These are phyloP conservation scores for Oostethus manadensis DNA, from an alignment of 2,113 vertebrate genomes.

Conservation along the genomic window DNA sequence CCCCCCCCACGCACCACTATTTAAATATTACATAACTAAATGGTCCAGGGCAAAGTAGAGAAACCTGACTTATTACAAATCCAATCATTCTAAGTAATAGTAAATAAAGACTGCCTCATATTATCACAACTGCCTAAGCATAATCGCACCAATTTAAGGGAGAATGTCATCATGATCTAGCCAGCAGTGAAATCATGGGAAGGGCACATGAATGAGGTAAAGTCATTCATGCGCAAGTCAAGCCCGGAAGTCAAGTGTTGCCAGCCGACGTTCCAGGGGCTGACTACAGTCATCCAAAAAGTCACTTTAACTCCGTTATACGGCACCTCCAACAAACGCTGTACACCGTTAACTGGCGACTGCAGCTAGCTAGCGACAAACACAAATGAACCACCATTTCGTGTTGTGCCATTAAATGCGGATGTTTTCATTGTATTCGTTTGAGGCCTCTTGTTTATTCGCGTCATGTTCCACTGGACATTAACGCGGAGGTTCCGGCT, in stretches of 20 bases:
- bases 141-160: neutral
- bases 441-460: neutral
- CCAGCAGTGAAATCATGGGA: neutral
- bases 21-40: too few relatives aligned
- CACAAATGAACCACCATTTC: too few relatives aligned
- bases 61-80: too few relatives aligned
- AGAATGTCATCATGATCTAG: neutral
- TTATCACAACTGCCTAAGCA: neutral
- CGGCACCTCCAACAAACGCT: neutral
- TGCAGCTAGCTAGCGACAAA: constrained; percentile 34
- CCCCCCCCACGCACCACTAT: too few relatives aligned
- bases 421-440: neutral
- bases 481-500: constrained; percentile 32
- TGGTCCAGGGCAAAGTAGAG: too few relatives aligned
- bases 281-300: constrained; percentile 5
- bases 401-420: neutral
- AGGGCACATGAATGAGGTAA: neutral
- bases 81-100: too few relatives aligned
- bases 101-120: neutral
- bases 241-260: neutral
- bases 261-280: neutral
- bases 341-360: constrained; percentile 38
- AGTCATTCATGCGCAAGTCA: neutral
- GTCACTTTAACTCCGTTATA: constrained; percentile 1
- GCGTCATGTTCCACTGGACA: constrained; percentile 14